phyloP scores from a whole-genome alignment of 2,888 invertebrate species.

The Andricus quercusramuli region DNA sequence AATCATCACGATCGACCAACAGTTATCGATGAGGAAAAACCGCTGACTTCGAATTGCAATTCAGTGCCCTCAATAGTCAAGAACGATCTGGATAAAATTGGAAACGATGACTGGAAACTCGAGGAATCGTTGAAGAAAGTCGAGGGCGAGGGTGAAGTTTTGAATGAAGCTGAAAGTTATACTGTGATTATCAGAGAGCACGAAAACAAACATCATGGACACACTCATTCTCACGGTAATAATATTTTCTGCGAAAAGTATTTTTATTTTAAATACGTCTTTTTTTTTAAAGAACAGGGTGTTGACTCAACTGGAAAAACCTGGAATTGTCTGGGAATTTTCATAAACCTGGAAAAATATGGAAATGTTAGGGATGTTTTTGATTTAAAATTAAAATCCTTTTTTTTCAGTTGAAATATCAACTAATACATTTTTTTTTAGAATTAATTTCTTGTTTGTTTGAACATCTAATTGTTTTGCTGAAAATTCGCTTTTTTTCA shows the following conservation, averaged over 20 bases:
- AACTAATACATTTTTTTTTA: no score
- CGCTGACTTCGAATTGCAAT: slow-evolving; percentile 72
- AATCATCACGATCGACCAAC: slow-evolving; percentile 71
- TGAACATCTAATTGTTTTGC: no score
- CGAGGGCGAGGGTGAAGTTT: slow-evolving; percentile 68
- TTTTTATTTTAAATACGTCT: neutral
- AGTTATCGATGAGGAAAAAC: slow-evolving; percentile 74
- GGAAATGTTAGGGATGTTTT: no score
- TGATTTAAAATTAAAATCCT: no score
- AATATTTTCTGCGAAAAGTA: neutral
- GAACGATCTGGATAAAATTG: slow-evolving; percentile 68
- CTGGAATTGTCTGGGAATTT: no score
- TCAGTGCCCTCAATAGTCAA: slow-evolving; percentile 69
- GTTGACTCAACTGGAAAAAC: no score
- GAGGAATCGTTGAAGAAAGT: slow-evolving; percentile 67
- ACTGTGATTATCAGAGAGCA: slow-evolving; percentile 89
- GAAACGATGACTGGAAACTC: slow-evolving; percentile 72
- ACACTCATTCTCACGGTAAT: slow-evolving; percentile 88
- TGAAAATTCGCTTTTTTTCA: no score
- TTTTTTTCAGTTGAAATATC: no score
- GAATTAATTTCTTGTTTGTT: no score
- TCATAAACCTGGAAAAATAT: no score
- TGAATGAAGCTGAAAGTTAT: slow-evolving; percentile 85
- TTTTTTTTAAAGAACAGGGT: no score
- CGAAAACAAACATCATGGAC: slow-evolving; percentile 89